phyloP scores from a whole-genome alignment of 2,888 invertebrate species.

The Chaetoderma sp. region DNA sequence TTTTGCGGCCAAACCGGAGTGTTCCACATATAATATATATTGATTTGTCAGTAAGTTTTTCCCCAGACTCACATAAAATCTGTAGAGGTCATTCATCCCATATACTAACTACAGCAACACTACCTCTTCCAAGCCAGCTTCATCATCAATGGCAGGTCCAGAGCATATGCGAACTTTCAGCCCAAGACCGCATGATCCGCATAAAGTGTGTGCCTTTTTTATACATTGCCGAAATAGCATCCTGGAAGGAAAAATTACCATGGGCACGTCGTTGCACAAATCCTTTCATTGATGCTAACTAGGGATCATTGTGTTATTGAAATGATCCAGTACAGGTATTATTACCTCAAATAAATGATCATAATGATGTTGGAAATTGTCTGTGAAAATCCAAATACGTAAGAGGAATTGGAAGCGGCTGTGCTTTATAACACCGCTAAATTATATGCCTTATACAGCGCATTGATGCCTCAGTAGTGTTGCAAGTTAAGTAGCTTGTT shows the following conservation, averaged over 20 bases:
- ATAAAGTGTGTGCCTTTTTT: conserved; percentile 22
- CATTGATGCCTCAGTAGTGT: not conserved
- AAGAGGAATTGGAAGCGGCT: conserved; percentile 11
- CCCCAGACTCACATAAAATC: conserved; percentile 16
- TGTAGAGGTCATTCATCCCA: conserved; percentile 19
- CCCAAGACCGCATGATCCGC: conserved; percentile 17
- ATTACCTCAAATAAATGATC: conserved; percentile 15
- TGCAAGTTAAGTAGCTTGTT: not conserved
- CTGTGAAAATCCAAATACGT: conserved; percentile 7
- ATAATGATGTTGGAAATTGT: not conserved
- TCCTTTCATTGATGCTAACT: conserved; percentile 12
- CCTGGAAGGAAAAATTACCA: conserved; percentile 22
- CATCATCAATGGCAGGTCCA: not conserved
- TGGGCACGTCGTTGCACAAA: conserved; percentile 20
- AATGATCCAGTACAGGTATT: conserved; percentile 11
- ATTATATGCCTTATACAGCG: conserved; percentile 6
- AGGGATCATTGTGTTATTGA: conserved; percentile 11
- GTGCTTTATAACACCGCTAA: not conserved
- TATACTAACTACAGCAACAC: conserved; percentile 13
- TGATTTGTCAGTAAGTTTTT: conserved; percentile 1
- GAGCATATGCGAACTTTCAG: conserved; percentile 10
- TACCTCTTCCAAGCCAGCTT: conserved; percentile 1
- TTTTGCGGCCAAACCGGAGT: conserved; percentile 12
- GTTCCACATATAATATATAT: conserved; percentile 23
- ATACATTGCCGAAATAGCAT: conserved; percentile 16